Base-by-base conservation (phyloP, 2,888 invertebrate species). In the Norana najaformis region DNA sequence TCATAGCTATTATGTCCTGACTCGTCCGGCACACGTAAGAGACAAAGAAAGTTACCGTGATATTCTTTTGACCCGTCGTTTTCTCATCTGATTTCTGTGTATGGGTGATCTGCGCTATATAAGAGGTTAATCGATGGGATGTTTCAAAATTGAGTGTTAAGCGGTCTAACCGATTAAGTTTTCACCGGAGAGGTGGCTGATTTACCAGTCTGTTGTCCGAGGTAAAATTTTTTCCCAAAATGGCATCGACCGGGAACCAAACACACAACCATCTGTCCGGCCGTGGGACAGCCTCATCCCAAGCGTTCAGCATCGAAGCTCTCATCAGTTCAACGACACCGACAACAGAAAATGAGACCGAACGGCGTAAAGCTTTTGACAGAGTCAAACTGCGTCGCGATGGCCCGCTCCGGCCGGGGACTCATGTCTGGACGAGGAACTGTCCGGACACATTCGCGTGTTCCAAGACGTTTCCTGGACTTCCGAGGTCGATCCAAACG, bases 231-330 rank as follows among this genome's bases (percentile, higher is more conserved):
- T 69, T n/a, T 1, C 0, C 13, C 69, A 8, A n/a, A 37, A 85
- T 85, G 85, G 37, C 85, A 37, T 85, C 85, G 23, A 36, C 18
- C 18, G 85, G 35, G 85, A 85, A 36, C 35, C 36, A 35, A 85
- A 85, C 35, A 13, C 23, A 16, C 5, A 35, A 37, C 37, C 35
- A 20, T 85, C 23, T 37, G 85, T 36, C 85, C 30, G 85, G 0
- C 37, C 85, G 34, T 36, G 36, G 36, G 6, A 85, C 20, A 23
- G 6, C 85, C 36, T 13, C 37, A 3, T 3, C 20, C 16, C 85
- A 85, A 18, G 30, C 85, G 85, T 85, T 85, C 36, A 85, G 85
- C 85, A 85, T 85, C 85, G 85, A 85, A 85, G 23, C 85, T 20
- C 34, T 85, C 37, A 85, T 85, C 85, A 37, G 85, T 6, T 85